Conservation (phyloP, 2,888 invertebrate genomes). For the Melikaiella ostensackeni region DNA sequence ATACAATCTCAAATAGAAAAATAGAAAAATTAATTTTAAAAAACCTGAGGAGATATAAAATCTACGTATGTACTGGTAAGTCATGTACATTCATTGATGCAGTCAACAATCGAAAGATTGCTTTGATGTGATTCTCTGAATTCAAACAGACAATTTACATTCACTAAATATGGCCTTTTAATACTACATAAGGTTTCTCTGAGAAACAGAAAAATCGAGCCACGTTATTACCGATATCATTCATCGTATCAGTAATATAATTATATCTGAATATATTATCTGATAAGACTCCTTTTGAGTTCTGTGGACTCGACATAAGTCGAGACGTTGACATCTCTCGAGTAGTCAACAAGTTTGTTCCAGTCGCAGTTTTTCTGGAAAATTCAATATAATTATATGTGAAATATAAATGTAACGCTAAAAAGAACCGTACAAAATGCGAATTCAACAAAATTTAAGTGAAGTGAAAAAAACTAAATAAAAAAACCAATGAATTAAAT, state of each 20-base stretch:
- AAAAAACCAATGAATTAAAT: too few species aligned
- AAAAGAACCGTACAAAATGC: not conserved
- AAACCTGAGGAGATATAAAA: too few species aligned
- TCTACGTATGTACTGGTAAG: too few species aligned
- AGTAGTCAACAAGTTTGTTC: not conserved
- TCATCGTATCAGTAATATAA: not conserved
- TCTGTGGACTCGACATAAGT: not conserved
- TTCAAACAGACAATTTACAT: too few species aligned
- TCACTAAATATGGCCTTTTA: too few species aligned
- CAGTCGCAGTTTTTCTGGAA: not conserved
- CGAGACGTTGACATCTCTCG: not conserved
- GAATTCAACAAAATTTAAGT: too few species aligned
- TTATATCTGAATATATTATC: not conserved
- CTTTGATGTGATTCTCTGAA: too few species aligned
- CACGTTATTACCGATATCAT: not conserved
- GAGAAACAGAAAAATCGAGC: not conserved
- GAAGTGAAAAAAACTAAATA: too few species aligned
- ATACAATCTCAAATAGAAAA: not conserved
- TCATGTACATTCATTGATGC: too few species aligned
- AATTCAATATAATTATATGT: not conserved
- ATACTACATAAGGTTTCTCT: not conserved
- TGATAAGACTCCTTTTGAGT: not conserved
- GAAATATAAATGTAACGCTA: too few species aligned
- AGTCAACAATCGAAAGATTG: too few species aligned
- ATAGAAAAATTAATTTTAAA: not conserved